These are phyloP conservation scores for Echiichthys vipera DNA, from an alignment of 2,797 vertebrate species.

Conservation along the genomic window DNA sequence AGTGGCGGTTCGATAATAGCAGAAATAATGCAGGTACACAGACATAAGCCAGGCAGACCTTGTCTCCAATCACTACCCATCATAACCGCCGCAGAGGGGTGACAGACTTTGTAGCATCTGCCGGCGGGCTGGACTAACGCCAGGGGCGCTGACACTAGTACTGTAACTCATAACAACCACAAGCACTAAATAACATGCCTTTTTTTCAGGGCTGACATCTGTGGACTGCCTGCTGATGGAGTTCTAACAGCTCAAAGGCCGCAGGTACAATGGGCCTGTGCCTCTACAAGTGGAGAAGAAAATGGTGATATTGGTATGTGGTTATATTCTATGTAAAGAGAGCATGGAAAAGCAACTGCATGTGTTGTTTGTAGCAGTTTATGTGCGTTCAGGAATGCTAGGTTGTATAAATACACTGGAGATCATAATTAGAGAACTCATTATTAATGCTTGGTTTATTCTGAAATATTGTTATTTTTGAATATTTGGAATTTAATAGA, in stretches of 20 bases:
- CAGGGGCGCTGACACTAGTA: conserved; percentile 25
- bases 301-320: neutral
- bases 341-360: neutral
- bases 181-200: conserved; percentile 26
- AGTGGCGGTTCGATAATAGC: neutral
- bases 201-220: conserved; percentile 26
- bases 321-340: neutral
- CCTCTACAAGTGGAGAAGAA: neutral
- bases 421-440: too few relatives aligned
- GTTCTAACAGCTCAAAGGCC: conserved; percentile 15
- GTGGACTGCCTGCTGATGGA: conserved; percentile 19
- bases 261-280: neutral
- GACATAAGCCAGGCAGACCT: conserved; percentile 7
- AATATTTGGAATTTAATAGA: too few relatives aligned
- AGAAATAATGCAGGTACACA: conserved; percentile 27
- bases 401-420: conserved; percentile 27
- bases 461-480: too few relatives aligned
- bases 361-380: conserved; percentile 11
- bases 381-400: conserved; percentile 10
- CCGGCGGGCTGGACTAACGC: conserved; percentile 33
- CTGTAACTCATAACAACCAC: conserved; percentile 39
- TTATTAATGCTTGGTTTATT: too few relatives aligned
- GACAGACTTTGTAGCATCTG: conserved; percentile 54
- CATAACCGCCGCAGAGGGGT: conserved; percentile 21
- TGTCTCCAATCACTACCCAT: conserved; percentile 26